Conservation (phyloP, 2,888 invertebrate species). For the Alentia gelatinosa region DNA sequence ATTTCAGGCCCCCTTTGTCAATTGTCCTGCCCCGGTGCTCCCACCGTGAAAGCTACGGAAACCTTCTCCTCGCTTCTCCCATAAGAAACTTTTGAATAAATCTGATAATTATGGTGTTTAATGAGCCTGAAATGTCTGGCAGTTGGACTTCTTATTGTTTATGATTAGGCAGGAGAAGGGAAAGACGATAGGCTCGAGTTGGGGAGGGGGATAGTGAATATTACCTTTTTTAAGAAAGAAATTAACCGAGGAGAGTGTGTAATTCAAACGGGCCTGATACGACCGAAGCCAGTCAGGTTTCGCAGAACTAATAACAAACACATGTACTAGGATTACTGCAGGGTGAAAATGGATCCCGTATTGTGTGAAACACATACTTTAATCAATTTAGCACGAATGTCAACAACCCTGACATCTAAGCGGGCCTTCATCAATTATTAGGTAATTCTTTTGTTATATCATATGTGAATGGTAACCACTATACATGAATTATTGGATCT, state of each 20-base stretch:
- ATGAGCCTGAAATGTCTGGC: background rate
- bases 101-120: background rate
- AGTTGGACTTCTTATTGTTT: background rate
- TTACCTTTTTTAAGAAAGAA: background rate
- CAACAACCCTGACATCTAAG: no score
- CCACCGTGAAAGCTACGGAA: background rate
- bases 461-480: no score
- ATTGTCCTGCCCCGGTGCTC: background rate
- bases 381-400: background rate
- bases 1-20: background rate
- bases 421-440: no score
- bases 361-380: background rate
- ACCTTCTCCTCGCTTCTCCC: background rate
- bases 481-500: no score
- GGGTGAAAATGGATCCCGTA: background rate
- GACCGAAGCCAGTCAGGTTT: background rate
- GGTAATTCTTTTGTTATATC: no score
- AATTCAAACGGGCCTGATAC: background rate
- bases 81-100: no score
- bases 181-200: background rate
- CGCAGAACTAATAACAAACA: background rate
- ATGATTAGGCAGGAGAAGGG: background rate
- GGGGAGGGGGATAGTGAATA: background rate
- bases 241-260: background rate
- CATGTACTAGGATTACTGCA: background rate